Evolutionary conservation across 92 coral and sea anemone genomes (phyloP), one percentile per base, ranked within the genome.

Genomic region (Epizoanthus rinbou): DNA sequence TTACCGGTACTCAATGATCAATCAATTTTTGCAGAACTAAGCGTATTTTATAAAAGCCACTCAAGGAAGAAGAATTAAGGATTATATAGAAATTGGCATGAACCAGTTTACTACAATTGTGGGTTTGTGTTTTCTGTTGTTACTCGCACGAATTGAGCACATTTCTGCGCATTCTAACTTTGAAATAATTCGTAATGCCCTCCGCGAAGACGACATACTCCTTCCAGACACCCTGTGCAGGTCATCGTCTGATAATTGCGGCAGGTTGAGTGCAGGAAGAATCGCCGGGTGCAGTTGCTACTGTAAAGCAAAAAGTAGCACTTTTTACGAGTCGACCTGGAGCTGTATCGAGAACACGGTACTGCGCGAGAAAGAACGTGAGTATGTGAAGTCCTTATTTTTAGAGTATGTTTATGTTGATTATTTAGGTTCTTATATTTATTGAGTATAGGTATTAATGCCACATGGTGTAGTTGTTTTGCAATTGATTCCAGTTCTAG

Each of bases 261-360:
- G 47, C 23, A 28, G 43, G 6, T 50, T 74, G 8, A 74, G n/a
- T 17, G 80, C 80, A 0, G 35, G 41, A 50, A 74, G 33, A 37
- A 74, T 65, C 14, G 63, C 64, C 6, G 63, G 11, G 14, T 74
- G 80, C 47, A 74, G 80, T 39, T 74, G 80, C 13, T 54, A 18
- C 39, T 74, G 80, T 28, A 15, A 17, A 14, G 19, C 64, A 50
- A 3, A 17, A 7, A 52, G 47, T 22, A 74, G 80, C 64, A 24
- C 80, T 6, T 74, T 74, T 14, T 74, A 74, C 16, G 80, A 74
- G 47, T 54, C 80, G 15, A 54, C 16, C 6, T 74, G 80, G 80
- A 60, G 19, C 11, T 74, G 80, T 9, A 11, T 28, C 14, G 80
- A 54, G 23, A 74, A 74, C 45, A 28, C 16, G 23, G 13, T 53